phyloP scores from a whole-genome alignment of 2,113 vertebrate genomes.

The Mobula birostris region DNA sequence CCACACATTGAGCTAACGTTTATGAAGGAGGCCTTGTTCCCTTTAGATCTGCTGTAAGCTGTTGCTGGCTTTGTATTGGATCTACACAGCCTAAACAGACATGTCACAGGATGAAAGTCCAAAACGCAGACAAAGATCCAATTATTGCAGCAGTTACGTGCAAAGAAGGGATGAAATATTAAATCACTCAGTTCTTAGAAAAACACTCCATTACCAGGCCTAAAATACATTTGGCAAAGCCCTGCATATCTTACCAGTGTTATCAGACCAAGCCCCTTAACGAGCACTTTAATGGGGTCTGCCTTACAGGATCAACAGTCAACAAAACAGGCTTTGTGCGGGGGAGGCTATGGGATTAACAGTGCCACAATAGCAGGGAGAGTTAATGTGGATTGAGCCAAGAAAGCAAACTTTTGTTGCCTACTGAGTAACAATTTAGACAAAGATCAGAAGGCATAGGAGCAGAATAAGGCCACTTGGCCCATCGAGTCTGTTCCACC shows the following conservation, averaged over 20 bases:
- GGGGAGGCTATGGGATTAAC: not conserved
- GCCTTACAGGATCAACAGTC: not conserved
- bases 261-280: conserved; percentile 26
- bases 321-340: conserved; percentile 25
- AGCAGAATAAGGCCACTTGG: too few species aligned
- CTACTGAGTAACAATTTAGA: not conserved
- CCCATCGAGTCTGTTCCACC: too few species aligned
- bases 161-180: conserved; percentile 18
- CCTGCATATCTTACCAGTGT: not conserved
- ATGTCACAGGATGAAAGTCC: conserved; percentile 2
- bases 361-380: not conserved
- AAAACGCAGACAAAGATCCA: not conserved
- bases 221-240: conserved; percentile 4
- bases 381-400: not conserved
- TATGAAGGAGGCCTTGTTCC: not conserved
- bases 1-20: not conserved
- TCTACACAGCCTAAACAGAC: not conserved
- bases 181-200: conserved; percentile 24
- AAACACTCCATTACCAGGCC: conserved; percentile 22
- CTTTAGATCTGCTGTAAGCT: not conserved
- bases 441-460: not conserved
- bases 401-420: not conserved
- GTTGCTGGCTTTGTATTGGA: not conserved
- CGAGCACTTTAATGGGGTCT: not conserved
- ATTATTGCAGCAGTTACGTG: conserved; percentile 20